Base-by-base conservation (phyloP, 2,888 invertebrate species). In the Gordius sp. region DNA sequence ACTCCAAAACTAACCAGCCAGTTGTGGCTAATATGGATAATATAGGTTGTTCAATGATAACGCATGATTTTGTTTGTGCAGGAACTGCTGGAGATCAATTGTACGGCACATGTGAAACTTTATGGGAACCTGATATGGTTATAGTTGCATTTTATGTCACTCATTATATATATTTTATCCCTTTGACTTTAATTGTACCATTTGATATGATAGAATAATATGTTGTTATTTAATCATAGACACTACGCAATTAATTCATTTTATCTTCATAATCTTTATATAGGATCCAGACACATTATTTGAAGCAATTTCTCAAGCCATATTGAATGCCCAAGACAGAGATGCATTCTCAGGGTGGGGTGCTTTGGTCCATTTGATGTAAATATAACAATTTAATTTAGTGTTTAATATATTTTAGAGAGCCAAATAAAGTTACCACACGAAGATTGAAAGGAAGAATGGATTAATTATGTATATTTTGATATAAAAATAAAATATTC, bases 261-360 rank as follows among this genome's bases (percentile, higher is more conserved):
- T 33, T 33, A 33, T 33, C 8, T 33, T 33, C 4, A 18, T 59
- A 25, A 41, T 4, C 47, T 56, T 25, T 41, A n/a, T 13, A 41
- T 63, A 71, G 71, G 78, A 77, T 58, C 81, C 93, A 0, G 82
- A 89, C 63, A 83, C 85, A 63, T 73, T 99, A 41, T 93, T 93
- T 71, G 93, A 99, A 72, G 82, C 84, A 1, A 86, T 89, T 62
- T 83, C 91, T 57, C 81, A 97, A 74, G 69, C 91, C 28, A 72
- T 97, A 65, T 77, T 97, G 59, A 91, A 89, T 70, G 89, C 91
- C 0, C 81, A 83, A 59, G 93, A 97, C 69, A 77, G 97, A 62
- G 93, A 97, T 73, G 91, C 93, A 2, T 79, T 83, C 64, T 86
- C 91, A 61, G 97, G 97, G 67, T 93, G 91, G 91, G 97, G 97